Evolutionary conservation across 2,888 invertebrate genomes (phyloP), one percentile per base, ranked within the genome.

Genomic region (Cantharis nigra): DNA sequence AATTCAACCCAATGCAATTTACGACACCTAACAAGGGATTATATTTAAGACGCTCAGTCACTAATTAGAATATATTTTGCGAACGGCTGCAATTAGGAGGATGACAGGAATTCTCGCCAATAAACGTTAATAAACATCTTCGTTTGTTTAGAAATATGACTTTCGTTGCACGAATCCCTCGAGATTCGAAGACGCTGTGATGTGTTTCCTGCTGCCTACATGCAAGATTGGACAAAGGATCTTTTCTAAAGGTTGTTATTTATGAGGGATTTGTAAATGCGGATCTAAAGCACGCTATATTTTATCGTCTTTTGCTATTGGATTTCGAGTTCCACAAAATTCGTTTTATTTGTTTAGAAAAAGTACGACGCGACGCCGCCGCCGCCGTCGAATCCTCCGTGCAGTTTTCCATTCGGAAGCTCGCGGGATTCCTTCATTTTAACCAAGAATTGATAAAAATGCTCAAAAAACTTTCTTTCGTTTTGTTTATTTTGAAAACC

Each of bases 31-130:
- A 83, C 83, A 82, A 83, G 83, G 83, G 82, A 82, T 83, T 83
- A 83, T 82, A 82, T 82, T 83, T 83, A 82, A 81, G 82, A 83
- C 82, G 80, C 78, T 78, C 72, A 74, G 76, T 75, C 81, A 80
- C 81, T 83, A 83, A 83, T 83, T 83, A 82, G 83, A 79, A 83
- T 81, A 81, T 81, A 81, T 81, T 83, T 81, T 78, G 80, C 79
- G 80, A 81, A 79, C 77, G 78, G 75, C 70, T 74, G 81, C 81
- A 81, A 81, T 81, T 82, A 81, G 81, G 70, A 70, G 70, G 81
- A 79, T 79, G 82, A 82, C 82, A 81, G 80, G 63, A 81, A 82
- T 80, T 77, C 81, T 79, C 76, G 80, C 18, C 78, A 81, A 82
- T 81, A 82, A 81, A 79, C 79, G 75, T 77, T 78, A 80, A 81